Evolutionary conservation across 23 tunicate species (phyloP), one percentile per base, ranked within the genome.

Genomic region (Halocynthia aurantium): DNA sequence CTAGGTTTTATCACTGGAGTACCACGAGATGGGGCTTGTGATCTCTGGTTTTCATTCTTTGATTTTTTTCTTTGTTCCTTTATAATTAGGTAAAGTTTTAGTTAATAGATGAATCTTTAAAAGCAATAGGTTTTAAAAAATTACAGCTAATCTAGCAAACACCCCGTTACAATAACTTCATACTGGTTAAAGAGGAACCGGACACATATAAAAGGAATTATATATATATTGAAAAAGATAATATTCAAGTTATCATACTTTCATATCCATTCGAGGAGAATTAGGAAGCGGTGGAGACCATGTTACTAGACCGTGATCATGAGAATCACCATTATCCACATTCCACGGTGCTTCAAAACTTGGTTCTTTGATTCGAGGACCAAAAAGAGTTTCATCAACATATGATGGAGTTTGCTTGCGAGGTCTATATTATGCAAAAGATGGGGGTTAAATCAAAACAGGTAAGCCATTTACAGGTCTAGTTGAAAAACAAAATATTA

Each of bases 311-410:
- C 20, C 2, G 10, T 52, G 78, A 19, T 40, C 56, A 72, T 13
- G 51, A 20, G 56, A 11, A 74, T 54, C 64, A 7, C 31, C 52
- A 62, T 81, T 79, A 22, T 63, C 52, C 50, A 69, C 75, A 55
- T 70, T 72, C 96, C 88, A 89, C 5, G 88, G 88, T 5, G 84
- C 83, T 65, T 77, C 69, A 62, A 84, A 80, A 44, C 70, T 22
- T 17, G 88, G 88, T 31, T 83, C 82, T 52, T 77, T 62, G 10
- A 71, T 74, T 64, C 52, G 66, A 21, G 96, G 55, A 6, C 88
- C 96, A 75, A 89, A 89, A 50, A 89, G 62, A 6, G 96, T 89
- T 70, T 89, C 96, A 75, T 89, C 96, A 60, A 89, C 96, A 83
- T 84, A 89, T 51, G 96, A 67, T 51, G 96, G 96, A 10, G 85